Conservation (phyloP, 2,113 vertebrate species). For the Passerina amoena region DNA sequence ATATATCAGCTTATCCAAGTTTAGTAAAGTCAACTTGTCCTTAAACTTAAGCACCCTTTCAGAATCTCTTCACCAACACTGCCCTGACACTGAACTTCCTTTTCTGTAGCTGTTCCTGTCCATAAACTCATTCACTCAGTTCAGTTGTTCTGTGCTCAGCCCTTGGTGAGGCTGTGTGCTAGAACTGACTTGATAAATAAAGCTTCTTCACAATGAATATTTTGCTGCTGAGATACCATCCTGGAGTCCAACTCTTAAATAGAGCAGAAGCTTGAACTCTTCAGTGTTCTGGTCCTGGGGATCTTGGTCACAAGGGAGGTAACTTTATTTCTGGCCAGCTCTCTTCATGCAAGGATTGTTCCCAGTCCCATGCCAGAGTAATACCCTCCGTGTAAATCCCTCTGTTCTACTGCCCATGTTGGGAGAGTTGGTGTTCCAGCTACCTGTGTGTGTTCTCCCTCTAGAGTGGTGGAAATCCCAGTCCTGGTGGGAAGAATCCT, state of each 20-base stretch:
- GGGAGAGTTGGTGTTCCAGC: not conserved
- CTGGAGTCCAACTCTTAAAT: not conserved
- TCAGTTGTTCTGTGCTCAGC: not conserved
- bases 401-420: not conserved
- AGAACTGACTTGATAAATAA: not conserved
- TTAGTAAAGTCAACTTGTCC: not conserved
- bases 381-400: not conserved
- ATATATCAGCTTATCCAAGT: not conserved
- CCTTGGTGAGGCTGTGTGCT: not conserved
- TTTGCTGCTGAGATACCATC: not conserved
- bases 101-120: not conserved
- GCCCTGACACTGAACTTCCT: not conserved
- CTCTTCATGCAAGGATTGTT: not conserved
- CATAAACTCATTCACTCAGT: not conserved
- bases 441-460: not conserved
- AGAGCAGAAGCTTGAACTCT: not conserved
- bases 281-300: not conserved
- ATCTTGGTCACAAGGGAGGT: not conserved
- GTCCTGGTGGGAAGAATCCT: not conserved
- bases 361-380: not conserved
- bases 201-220: not conserved
- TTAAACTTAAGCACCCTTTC: not conserved
- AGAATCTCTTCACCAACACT: not conserved
- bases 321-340: not conserved
- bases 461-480: not conserved